Evolutionary conservation across 2,888 invertebrate species (phyloP).

Genomic region (Himalopsyche japonica): DNA sequence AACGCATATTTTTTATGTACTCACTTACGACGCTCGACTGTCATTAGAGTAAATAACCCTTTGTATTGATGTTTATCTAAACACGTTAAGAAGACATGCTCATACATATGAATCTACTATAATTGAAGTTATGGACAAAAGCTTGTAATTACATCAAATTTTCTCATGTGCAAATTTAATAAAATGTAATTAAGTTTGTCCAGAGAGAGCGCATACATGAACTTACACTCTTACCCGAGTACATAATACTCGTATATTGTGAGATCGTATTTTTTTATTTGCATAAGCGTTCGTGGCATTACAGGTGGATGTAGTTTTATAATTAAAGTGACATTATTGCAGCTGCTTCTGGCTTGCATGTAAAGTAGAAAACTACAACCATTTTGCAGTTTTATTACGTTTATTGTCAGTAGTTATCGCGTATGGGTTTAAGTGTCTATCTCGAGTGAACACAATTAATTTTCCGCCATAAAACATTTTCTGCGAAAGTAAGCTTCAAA

Average conservation of each 20-base stretch:
- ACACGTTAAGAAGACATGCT: no score
- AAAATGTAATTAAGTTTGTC: constrained; percentile 13
- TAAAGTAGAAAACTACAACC: background rate
- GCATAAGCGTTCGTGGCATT: constrained; percentile 6
- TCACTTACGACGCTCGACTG: no score
- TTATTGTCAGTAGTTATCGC: background rate
- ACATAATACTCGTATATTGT: background rate
- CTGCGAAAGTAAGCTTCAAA: no score
- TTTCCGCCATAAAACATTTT: no score
- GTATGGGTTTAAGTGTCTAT: background rate
- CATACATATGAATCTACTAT: no score
- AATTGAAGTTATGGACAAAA: background rate
- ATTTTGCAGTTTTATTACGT: background rate
- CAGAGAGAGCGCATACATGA: background rate
- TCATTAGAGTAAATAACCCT: no score
- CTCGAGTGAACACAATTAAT: background rate
- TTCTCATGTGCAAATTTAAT: background rate
- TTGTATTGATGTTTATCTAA: no score
- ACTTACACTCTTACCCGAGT: background rate
- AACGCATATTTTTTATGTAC: no score
- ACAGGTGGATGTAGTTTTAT: constrained; percentile 27
- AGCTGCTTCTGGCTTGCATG: constrained; percentile 7
- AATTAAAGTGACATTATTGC: constrained; percentile 32
- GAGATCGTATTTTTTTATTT: background rate
- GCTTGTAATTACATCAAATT: background rate